These are phyloP conservation scores for Esox niger DNA, from an alignment of 2,113 vertebrate genomes.

Conservation along the genomic window DNA sequence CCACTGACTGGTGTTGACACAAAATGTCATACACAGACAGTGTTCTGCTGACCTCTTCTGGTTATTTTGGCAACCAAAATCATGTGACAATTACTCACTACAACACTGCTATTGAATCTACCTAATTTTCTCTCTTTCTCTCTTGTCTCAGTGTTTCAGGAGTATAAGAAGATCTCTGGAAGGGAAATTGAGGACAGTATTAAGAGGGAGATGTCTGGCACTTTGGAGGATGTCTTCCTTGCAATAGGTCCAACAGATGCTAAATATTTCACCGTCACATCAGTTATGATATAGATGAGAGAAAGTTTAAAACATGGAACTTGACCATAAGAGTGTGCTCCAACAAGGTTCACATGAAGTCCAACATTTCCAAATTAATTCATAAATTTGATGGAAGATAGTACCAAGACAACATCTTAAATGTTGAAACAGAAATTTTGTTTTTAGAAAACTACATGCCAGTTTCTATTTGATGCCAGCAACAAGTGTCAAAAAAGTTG, in stretches of 20 bases:
- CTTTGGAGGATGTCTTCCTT: constrained; percentile 85
- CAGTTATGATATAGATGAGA: not conserved
- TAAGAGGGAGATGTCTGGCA: constrained; percentile 95
- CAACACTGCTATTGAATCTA: not conserved
- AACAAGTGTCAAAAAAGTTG: too few species aligned
- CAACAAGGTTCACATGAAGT: too few species aligned
- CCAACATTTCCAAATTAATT: too few species aligned
- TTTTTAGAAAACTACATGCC: too few species aligned
- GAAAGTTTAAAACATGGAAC: too few species aligned
- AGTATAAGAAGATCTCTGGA: constrained; percentile 82
- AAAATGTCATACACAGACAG: not conserved
- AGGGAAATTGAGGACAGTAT: constrained; percentile 93
- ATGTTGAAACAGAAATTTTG: too few species aligned
- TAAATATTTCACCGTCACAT: not conserved
- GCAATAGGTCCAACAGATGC: constrained; percentile 81
- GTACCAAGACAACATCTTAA: too few species aligned
- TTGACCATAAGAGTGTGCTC: too few species aligned
- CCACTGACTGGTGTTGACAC: not conserved
- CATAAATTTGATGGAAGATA: too few species aligned
- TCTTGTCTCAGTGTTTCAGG: constrained; percentile 82
- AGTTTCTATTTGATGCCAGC: too few species aligned
- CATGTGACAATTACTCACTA: not conserved
- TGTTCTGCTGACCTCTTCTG: constrained; percentile 25
- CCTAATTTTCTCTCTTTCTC: not conserved
- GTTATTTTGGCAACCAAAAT: not conserved